Percentiles rank a stretch among this genome's conserved stretches.
Conservation (phyloP, 2,797 vertebrate genomes). For the Coregonus sp. region DNA sequence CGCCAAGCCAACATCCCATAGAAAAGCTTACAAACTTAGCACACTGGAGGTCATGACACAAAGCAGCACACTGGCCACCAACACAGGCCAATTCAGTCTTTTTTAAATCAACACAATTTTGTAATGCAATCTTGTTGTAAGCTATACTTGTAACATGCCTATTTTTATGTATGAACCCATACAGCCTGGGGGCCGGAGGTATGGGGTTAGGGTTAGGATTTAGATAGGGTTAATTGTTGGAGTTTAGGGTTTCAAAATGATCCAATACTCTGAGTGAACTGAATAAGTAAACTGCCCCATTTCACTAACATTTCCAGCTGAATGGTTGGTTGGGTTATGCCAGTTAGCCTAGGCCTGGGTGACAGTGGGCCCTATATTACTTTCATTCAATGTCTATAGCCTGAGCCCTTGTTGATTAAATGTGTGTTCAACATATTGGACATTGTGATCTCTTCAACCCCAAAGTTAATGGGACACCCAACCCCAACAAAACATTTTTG, state of each 20-base stretch:
- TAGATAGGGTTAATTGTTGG: not conserved
- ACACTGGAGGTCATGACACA: slow-evolving; percentile 34
- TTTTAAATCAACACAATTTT: not conserved
- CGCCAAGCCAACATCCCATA: slow-evolving; percentile 42
- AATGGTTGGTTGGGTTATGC: not conserved
- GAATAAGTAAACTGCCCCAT: not conserved
- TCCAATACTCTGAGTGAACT: not conserved
- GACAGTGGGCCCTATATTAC: not conserved
- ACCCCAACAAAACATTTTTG: not conserved
- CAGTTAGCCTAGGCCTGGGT: not conserved
- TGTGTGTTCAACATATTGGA: not conserved
- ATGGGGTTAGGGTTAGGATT: not conserved
- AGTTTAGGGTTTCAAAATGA: not conserved
- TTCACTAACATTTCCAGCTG: not conserved
- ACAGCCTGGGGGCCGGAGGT: not conserved
- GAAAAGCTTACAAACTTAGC: slow-evolving; percentile 35
- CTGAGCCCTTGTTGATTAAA: not conserved
- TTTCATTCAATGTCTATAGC: not conserved
- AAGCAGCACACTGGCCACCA: not conserved
- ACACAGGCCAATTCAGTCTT: not conserved
- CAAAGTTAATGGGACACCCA: not conserved
- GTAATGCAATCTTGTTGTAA: not conserved
- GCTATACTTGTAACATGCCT: not conserved
- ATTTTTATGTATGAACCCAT: not conserved
- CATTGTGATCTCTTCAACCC: not conserved